Conservation (phyloP, 2,888 invertebrate species). For the Petrolisthes cinctipes region DNA sequence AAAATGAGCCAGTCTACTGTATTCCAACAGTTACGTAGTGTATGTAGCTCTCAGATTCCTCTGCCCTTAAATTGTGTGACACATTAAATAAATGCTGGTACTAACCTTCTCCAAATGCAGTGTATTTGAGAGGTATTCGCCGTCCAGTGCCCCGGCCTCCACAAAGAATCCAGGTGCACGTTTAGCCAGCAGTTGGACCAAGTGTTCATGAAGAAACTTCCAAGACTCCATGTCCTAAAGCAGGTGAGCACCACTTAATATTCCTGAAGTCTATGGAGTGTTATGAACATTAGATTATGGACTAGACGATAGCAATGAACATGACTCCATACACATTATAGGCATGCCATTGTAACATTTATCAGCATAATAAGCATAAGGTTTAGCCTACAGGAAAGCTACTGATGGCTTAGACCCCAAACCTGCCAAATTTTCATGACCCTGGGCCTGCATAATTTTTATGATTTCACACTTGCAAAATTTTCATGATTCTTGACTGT, state of each 20-base stretch:
- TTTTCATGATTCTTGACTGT: no score
- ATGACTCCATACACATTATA: no score
- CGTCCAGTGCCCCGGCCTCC: constrained; percentile 52
- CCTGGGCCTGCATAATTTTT: no score
- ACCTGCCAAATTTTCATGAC: no score
- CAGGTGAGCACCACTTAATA: neutral
- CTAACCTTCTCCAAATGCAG: constrained; percentile 47
- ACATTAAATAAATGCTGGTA: neutral
- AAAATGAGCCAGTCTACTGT: neutral
- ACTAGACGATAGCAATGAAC: no score
- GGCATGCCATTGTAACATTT: no score
- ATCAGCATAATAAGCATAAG: no score
- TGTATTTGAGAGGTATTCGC: constrained; percentile 54
- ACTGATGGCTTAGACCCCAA: no score
- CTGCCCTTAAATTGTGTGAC: neutral
- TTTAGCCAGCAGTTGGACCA: constrained; percentile 17
- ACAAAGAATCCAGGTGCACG: constrained; percentile 44
- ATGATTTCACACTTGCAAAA: no score
- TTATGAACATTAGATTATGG: neutral
- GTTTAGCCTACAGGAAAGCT: no score
- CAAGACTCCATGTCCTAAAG: constrained; percentile 49
- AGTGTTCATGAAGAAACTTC: constrained; percentile 43
- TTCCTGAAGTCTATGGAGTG: neutral
- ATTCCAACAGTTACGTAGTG: neutral
- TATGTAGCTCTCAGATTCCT: neutral